Conservation (phyloP, 2,888 invertebrate species). For the Cheilosia pagana region DNA sequence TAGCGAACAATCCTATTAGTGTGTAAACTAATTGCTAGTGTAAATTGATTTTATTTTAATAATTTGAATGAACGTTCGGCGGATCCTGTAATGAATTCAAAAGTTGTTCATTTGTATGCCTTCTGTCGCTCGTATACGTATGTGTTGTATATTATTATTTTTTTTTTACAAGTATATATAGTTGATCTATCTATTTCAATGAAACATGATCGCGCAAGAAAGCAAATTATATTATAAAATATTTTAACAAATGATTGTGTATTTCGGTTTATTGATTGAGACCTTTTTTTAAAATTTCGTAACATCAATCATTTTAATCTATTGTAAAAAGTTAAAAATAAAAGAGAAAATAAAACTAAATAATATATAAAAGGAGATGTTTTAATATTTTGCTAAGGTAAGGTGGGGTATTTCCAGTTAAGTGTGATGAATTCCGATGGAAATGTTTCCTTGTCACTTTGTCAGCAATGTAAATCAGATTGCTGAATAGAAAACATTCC, state of each 20-base stretch:
- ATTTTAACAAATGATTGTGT: background rate
- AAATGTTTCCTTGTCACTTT: no score
- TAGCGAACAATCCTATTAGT: conserved; percentile 67
- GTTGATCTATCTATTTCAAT: conserved; percentile 12
- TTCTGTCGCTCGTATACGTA: conserved; percentile 15
- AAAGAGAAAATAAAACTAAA: background rate
- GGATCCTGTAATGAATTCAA: background rate
- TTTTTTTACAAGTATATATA: conserved; percentile 5
- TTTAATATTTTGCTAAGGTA: background rate
- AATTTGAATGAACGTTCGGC: background rate
- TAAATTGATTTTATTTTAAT: conserved; percentile 34
- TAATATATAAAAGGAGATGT: background rate
- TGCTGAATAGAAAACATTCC: no score
- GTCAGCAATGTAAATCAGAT: no score
- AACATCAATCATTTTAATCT: conserved; percentile 19
- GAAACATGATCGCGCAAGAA: conserved; percentile 1
- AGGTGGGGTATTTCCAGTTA: no score
- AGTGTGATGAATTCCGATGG: no score
- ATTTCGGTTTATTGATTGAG: conserved; percentile 1
- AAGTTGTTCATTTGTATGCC: conserved; percentile 5
- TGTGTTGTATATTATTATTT: conserved; percentile 7
- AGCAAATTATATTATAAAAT: conserved; percentile 10
- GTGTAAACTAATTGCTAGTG: conserved; percentile 51
- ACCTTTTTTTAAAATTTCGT: conserved; percentile 1
- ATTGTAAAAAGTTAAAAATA: conserved; percentile 28